A percentile compares a stretch with the other conserved stretches of the same genome.
These are phyloP conservation scores for Zaprionus ghesquierei DNA, from an alignment of 1,140 invertebrate genomes.

Conservation along the genomic window DNA sequence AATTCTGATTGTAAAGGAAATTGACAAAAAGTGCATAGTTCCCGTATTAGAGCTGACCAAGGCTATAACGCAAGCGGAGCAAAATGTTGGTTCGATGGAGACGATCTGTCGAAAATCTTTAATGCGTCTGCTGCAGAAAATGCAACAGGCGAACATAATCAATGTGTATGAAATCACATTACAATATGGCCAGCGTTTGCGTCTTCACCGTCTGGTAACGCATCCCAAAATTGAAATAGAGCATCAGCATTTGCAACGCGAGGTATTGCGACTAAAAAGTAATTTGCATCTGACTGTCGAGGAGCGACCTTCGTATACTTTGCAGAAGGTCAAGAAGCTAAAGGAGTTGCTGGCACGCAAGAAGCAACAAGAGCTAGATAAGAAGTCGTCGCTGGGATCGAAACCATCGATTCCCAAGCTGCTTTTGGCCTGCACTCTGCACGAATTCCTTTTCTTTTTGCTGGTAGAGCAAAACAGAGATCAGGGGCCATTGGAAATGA, in stretches of 20 bases:
- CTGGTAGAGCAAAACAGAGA: conserved; percentile 84
- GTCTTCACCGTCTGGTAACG: conserved; percentile 60
- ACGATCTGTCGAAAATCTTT: conserved; percentile 65
- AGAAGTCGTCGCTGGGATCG: not conserved
- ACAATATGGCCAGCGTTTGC: conserved; percentile 45
- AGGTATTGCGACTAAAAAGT: conserved; percentile 67
- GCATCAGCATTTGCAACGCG: conserved; percentile 50
- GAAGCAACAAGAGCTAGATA: not conserved
- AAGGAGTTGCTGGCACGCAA: conserved; percentile 16
- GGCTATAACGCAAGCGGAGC: conserved; percentile 40
- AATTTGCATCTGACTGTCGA: conserved; percentile 54
- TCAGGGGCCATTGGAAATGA: conserved; percentile 75
- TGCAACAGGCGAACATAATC: conserved; percentile 39
- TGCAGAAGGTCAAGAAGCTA: conserved; percentile 11
- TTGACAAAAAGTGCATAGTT: conserved; percentile 57
- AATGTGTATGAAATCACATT: conserved; percentile 63
- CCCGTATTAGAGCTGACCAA: conserved; percentile 21
- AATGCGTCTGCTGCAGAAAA: conserved; percentile 49
- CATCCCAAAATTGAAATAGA: conserved; percentile 69
- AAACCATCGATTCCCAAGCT: conserved; percentile 86
- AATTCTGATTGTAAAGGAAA: conserved; percentile 42
- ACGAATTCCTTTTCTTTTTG: conserved; percentile 88
- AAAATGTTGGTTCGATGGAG: conserved; percentile 38
- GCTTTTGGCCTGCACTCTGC: conserved; percentile 86
- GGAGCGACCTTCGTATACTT: conserved; percentile 28